phyloP scores from a whole-genome alignment of 2,797 vertebrate genomes.

The Pseudochromis fuscus region DNA sequence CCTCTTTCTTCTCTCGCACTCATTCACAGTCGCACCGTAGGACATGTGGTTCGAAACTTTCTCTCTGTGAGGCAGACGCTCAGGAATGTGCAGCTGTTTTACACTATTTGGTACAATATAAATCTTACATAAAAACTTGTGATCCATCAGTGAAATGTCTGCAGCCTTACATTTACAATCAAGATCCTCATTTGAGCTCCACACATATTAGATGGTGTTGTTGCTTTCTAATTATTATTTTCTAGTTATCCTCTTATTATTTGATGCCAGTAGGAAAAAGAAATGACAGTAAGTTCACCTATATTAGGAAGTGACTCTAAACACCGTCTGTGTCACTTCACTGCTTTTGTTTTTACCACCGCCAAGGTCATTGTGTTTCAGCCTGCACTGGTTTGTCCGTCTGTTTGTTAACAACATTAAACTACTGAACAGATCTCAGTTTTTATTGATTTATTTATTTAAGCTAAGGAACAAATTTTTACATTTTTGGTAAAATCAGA shows the following conservation, averaged over 20 bases:
- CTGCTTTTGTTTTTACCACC: background rate
- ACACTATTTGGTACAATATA: constrained; percentile 25
- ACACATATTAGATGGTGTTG: background rate
- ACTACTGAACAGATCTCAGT: too few species aligned
- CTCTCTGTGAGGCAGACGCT: constrained; percentile 64
- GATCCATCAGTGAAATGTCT: constrained; percentile 17
- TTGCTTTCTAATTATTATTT: background rate
- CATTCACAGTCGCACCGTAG: constrained; percentile 40
- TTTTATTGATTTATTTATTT: too few species aligned
- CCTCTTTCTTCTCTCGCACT: constrained; percentile 50
- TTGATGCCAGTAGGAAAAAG: background rate
- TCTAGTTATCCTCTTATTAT: background rate
- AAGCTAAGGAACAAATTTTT: too few species aligned
- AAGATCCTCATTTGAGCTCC: background rate
- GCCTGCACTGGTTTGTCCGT: too few species aligned
- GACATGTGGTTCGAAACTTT: constrained; percentile 58
- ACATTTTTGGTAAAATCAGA: too few species aligned
- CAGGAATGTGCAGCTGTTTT: constrained; percentile 74
- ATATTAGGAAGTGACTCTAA: background rate
- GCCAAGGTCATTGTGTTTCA: too few species aligned
- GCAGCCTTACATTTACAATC: background rate
- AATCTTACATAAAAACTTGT: constrained; percentile 29
- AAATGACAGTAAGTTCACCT: background rate
- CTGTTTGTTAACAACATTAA: too few species aligned
- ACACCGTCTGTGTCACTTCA: background rate